Conservation (phyloP, 2,888 invertebrate genomes). For the Tyria jacobaeae region DNA sequence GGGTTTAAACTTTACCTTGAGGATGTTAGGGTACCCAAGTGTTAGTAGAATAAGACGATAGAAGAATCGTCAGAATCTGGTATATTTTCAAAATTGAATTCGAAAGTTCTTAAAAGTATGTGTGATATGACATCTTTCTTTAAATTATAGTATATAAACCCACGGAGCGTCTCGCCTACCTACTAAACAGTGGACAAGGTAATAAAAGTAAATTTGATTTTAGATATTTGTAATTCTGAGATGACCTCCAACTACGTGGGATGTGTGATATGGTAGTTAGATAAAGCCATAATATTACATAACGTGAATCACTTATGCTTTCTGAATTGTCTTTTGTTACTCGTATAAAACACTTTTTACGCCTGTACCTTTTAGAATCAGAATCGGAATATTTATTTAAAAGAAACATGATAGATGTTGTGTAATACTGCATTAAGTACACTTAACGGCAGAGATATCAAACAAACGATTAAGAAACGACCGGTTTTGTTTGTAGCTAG, state of each 20-base stretch:
- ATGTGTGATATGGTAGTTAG: not conserved
- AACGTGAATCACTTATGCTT: not conserved
- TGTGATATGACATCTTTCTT: not conserved
- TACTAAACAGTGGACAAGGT: not conserved
- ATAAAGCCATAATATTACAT: not conserved
- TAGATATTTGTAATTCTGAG: not conserved
- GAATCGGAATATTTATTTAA: too few relatives aligned
- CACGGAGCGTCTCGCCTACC: not conserved
- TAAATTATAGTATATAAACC: not conserved
- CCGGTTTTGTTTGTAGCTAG: not conserved
- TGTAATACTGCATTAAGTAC: too few relatives aligned
- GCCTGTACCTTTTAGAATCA: too few relatives aligned
- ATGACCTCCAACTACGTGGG: constrained; percentile 1
- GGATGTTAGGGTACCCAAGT: too few relatives aligned
- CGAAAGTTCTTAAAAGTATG: not conserved
- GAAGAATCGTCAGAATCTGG: not conserved
- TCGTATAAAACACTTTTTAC: not conserved
- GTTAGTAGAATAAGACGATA: too few relatives aligned
- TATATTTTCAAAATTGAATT: not conserved
- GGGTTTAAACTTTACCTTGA: too few relatives aligned
- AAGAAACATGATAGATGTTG: too few relatives aligned
- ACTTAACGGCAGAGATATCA: not conserved
- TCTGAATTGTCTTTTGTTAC: not conserved
- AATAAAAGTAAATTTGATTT: constrained; percentile 3
- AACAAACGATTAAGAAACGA: not conserved